Evolutionary conservation across 1,140 invertebrate species (phyloP).

Genomic region (Pogonomyrmex barbatus): DNA sequence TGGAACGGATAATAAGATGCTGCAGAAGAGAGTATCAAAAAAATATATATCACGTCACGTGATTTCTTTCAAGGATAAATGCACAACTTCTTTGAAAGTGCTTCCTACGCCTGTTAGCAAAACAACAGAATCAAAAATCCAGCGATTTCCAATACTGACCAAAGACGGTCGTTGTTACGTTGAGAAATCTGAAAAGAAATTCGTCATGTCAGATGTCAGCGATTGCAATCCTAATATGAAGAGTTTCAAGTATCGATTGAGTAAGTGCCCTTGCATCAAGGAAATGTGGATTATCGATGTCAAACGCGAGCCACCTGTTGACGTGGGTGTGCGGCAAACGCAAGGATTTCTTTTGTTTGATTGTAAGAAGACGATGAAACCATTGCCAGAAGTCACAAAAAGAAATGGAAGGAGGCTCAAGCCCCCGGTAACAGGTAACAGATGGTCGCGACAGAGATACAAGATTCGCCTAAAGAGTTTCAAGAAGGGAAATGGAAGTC

Average conservation of each 20-base stretch:
- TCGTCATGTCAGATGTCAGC: conserved; percentile 23
- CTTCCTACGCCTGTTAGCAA: neutral
- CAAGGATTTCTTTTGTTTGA: too few species aligned
- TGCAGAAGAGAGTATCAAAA: neutral
- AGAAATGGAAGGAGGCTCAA: neutral
- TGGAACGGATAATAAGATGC: neutral
- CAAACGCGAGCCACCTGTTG: neutral
- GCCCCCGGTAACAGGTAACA: neutral
- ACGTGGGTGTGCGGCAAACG: neutral
- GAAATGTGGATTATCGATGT: neutral
- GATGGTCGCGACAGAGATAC: conserved; percentile 65
- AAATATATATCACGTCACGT: neutral
- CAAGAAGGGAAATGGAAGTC: conserved; percentile 18
- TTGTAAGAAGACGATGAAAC: neutral
- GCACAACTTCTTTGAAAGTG: neutral
- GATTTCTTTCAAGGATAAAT: conserved; percentile 16
- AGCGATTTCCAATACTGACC: neutral
- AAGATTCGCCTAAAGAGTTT: conserved; percentile 62
- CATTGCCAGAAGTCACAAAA: neutral
- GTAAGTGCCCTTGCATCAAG: conserved; percentile 67
- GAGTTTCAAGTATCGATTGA: conserved; percentile 70
- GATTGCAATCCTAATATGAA: conserved; percentile 58
- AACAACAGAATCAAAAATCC: neutral
- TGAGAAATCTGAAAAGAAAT: conserved; percentile 16
- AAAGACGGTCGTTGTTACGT: neutral